These are phyloP conservation scores for Stenoptilia bipunctidactyla DNA, from an alignment of 2,888 invertebrate species.

Conservation along the genomic window DNA sequence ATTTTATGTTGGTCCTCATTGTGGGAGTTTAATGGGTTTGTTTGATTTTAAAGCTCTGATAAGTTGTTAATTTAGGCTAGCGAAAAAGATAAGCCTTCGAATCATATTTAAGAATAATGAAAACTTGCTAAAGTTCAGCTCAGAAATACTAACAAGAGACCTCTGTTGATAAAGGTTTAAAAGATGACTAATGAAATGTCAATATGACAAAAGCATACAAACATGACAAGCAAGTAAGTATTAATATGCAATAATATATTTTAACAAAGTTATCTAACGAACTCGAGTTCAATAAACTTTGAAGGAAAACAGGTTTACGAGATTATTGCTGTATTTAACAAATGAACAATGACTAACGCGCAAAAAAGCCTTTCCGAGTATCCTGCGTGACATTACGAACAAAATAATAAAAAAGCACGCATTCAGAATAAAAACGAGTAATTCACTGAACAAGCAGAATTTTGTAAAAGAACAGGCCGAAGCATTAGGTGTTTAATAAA, in stretches of 20 bases:
- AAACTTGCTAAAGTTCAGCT: no score
- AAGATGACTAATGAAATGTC: no score
- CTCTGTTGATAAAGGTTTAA: no score
- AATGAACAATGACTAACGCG: conserved; percentile 43
- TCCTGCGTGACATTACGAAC: conserved; percentile 49
- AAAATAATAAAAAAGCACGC: conserved; percentile 47
- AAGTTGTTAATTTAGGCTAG: no score
- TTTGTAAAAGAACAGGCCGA: conserved; percentile 49
- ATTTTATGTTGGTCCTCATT: conserved; percentile 46
- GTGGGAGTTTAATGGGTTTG: conserved; percentile 30
- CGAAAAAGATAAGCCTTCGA: no score
- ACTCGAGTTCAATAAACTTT: not conserved
- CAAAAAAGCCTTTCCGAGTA: conserved; percentile 60
- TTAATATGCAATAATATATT: no score
- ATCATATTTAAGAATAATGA: no score
- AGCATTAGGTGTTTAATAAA: conserved; percentile 34
- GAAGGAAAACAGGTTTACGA: not conserved
- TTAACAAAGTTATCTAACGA: no score
- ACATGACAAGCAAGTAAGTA: no score
- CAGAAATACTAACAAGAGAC: no score
- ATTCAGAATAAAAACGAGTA: conserved; percentile 46
- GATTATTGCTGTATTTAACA: conserved; percentile 5
- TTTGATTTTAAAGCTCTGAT: no score
- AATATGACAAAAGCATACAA: no score
- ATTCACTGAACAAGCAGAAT: conserved; percentile 32